Base-by-base conservation (phyloP, 2,888 invertebrate species). In the Eristalis tenax region DNA sequence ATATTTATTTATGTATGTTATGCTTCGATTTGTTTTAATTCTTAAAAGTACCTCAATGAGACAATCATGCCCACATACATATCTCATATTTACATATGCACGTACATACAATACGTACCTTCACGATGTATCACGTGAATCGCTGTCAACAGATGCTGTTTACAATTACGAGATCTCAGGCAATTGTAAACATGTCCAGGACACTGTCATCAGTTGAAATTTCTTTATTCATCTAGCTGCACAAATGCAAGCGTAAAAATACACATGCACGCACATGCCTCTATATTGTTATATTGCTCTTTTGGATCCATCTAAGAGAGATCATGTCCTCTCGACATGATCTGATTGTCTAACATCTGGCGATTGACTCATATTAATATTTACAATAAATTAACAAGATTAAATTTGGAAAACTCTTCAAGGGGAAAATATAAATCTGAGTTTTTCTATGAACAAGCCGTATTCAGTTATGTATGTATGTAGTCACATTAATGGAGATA, bases 341-440 rank as follows among this genome's bases (percentile, higher is more conserved):
- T 40, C 40, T 59, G 81, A 81, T 77, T 68, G 28, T 10, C 26
- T 61, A 65, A 63, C 83, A 79, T 84, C 79, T 79, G 71, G 59
- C 79, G 79, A 84, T 83, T 77, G 77, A 78, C 77, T 78, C 63
- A 73, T 83, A 66, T 83, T 78, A 78, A 78, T 83, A 79, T 84
- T 84, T 81, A 77, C 81, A 80, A 76, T 65, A 80, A 71, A 68
- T 71, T 71, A 38, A 43, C 50, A 59, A 32, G 56, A 77, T 73
- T 61, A 64, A 77, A 81, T 80, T 71, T 78, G 22, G 50, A 69
- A 78, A 71, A 76, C 22, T 61, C 8, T 69, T 69, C 32, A 32
- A 32, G 8, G 4, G 22, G 38, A 28, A 65, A 76, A 50, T 35
- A 76, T 28, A 40, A 77, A 57, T 10, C 59, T 13, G 59, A 75